Evolutionary conservation across 1,140 invertebrate species (phyloP).

Genomic region (Rhizoglyphus robini): DNA sequence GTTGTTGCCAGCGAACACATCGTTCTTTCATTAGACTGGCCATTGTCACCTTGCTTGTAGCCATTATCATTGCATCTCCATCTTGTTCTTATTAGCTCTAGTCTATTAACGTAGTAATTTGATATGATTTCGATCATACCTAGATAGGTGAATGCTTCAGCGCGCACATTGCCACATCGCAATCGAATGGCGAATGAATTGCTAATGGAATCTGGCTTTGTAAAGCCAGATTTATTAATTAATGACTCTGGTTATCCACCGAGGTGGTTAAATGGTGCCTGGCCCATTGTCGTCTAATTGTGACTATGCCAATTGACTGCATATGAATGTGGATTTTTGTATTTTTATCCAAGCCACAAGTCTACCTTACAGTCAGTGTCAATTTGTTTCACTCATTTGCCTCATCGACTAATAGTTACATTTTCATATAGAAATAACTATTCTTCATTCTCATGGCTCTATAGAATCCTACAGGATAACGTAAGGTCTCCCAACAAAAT

Average conservation of each 20-base stretch:
- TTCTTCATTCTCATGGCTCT: no score
- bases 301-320: neutral
- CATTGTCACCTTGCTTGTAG: slow-evolving; percentile 6
- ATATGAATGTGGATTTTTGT: slow-evolving; percentile 5
- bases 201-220: slow-evolving; percentile 1
- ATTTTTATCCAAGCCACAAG: neutral
- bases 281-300: slow-evolving; percentile 3
- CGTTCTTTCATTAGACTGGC: neutral
- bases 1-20: neutral
- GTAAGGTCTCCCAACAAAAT: no score
- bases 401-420: no score
- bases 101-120: slow-evolving; percentile 9
- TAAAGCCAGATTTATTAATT: neutral
- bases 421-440: no score
- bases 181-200: neutral
- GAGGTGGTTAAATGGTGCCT: neutral
- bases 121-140: slow-evolving; percentile 3
- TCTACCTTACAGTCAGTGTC: neutral
- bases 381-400: slow-evolving; percentile 8
- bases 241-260: neutral
- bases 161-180: neutral
- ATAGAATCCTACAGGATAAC: no score
- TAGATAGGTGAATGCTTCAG: neutral
- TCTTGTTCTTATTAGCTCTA: neutral
- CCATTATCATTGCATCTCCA: slow-evolving; percentile 8